Evolutionary conservation across 2,113 vertebrate species (phyloP).

Genomic region (Ptychochromis oligacanthus): DNA sequence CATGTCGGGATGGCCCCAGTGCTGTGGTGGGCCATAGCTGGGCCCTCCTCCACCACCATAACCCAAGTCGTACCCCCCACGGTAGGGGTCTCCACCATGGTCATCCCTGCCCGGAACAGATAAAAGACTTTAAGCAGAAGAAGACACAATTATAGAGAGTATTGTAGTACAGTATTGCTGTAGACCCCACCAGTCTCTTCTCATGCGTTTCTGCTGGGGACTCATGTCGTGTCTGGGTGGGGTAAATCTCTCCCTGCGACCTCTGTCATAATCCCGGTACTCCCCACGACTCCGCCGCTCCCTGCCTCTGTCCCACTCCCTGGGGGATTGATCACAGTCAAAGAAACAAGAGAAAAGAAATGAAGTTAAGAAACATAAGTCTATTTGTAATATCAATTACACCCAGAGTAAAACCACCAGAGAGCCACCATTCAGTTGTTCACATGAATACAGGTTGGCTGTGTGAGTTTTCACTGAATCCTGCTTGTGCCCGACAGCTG

Average conservation of each 20-base stretch:
- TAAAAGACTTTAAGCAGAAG: background rate
- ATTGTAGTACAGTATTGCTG: background rate
- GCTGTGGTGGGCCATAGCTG: constrained; percentile 91
- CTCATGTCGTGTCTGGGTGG: constrained; percentile 91
- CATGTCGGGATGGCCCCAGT: constrained; percentile 91
- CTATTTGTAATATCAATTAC: background rate
- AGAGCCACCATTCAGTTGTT: background rate
- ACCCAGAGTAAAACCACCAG: background rate
- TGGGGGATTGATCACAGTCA: constrained; percentile 51
- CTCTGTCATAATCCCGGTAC: constrained; percentile 91
- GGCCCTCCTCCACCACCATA: constrained; percentile 90
- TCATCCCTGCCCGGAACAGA: constrained; percentile 84
- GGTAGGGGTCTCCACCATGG: constrained; percentile 89
- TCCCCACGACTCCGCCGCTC: constrained; percentile 89
- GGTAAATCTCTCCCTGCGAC: constrained; percentile 88
- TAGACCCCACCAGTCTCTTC: constrained; percentile 87
- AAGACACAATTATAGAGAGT: background rate
- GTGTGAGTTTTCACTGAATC: background rate
- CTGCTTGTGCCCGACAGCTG: background rate
- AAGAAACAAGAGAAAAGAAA: background rate
- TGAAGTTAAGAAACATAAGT: background rate
- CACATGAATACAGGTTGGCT: background rate
- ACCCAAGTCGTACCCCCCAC: constrained; percentile 89
- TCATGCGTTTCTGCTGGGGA: constrained; percentile 92
- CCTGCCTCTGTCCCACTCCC: constrained; percentile 91